These are phyloP conservation scores for Gymnarchus niloticus DNA, from an alignment of 2,113 vertebrate genomes.

Conservation along the genomic window DNA sequence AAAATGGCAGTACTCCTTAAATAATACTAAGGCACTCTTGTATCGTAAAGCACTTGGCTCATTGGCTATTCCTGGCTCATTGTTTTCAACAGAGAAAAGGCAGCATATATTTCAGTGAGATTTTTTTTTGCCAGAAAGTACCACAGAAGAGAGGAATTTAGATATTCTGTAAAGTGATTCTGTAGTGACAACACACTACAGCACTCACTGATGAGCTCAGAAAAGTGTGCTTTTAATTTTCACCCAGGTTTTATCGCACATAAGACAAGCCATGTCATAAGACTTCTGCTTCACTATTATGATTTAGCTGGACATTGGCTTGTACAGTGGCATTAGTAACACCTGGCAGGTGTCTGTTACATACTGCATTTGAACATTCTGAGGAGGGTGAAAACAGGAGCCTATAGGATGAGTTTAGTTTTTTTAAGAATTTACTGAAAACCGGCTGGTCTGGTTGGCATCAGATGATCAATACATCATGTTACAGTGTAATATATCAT, in stretches of 20 bases:
- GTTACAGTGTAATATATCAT: no score
- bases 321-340: constrained; percentile 17
- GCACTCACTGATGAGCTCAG: no score
- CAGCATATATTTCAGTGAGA: background rate
- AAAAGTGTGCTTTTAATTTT: no score
- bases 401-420: constrained; percentile 18
- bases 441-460: no score
- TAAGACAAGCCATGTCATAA: no score
- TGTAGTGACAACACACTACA: no score
- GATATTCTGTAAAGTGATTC: background rate
- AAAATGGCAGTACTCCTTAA: background rate
- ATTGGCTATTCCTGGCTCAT: background rate
- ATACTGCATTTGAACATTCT: constrained; percentile 31
- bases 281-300: no score
- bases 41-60: constrained; percentile 11
- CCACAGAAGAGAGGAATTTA: background rate
- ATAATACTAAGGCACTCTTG: background rate
- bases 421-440: background rate
- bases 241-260: no score
- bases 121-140: background rate
- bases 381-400: constrained; percentile 16
- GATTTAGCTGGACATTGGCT: constrained; percentile 7
- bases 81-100: background rate
- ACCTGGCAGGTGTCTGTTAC: constrained; percentile 16
- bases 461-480: no score